A percentile compares a stretch with the other conserved stretches of the same genome.
These are phyloP conservation scores for Paramuricea clavata DNA, from an alignment of 92 coral and sea anemone species.

Conservation along the genomic window DNA sequence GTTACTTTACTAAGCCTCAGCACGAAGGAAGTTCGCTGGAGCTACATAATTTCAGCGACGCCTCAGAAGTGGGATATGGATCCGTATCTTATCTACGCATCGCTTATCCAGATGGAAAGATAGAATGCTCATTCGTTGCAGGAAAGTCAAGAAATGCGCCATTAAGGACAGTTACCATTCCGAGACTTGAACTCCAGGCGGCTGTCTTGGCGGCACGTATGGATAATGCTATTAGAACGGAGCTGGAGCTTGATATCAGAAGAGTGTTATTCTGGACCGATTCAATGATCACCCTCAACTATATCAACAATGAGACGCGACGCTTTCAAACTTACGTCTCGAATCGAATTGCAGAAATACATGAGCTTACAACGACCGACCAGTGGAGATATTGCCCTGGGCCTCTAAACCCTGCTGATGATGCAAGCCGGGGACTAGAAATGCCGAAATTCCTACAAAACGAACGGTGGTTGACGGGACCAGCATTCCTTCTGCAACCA, in stretches of 20 bases:
- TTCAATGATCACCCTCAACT: conserved; percentile 71
- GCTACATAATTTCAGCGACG: conserved; percentile 62
- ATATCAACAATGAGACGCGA: conserved; percentile 65
- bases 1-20: conserved; percentile 11
- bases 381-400: conserved; percentile 78
- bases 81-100: conserved; percentile 65
- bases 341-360: conserved; percentile 47
- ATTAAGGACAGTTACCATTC: conserved; percentile 61
- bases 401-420: conserved; percentile 75
- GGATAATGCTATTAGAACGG: conserved; percentile 51
- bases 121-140: conserved; percentile 68
- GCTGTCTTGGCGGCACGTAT: conserved; percentile 72
- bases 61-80: conserved; percentile 69
- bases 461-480: conserved; percentile 73
- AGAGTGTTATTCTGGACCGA: conserved; percentile 66
- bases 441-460: conserved; percentile 59
- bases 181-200: conserved; percentile 76
- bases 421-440: conserved; percentile 67
- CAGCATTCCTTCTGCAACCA: conserved; percentile 52
- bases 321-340: conserved; percentile 78
- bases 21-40: conserved; percentile 37
- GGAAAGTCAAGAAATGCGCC: conserved; percentile 79
- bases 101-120: conserved; percentile 51
- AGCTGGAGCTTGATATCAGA: conserved; percentile 54
- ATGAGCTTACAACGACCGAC: neutral